Conservation (phyloP, 64 coral and sea anemone genomes). For the Trachythela sp. region DNA sequence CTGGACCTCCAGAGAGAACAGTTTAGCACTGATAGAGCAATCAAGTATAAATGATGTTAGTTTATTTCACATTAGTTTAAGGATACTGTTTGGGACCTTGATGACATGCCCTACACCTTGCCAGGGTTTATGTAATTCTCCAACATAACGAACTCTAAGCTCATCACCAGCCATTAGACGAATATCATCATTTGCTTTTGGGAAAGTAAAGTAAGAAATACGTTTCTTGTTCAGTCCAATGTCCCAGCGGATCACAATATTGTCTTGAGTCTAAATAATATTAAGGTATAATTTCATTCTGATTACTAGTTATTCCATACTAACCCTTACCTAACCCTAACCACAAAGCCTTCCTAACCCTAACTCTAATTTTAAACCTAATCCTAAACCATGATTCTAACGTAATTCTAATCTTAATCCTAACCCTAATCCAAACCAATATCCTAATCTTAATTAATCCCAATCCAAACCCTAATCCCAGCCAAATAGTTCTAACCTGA, state of each 20-base stretch:
- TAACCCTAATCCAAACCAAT: no score
- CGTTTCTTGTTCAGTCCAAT: constrained; percentile 98
- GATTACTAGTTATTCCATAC: no score
- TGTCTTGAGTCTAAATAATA: constrained; percentile 73
- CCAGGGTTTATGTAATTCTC: constrained; percentile 97
- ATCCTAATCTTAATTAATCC: no score
- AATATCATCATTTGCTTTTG: constrained; percentile 97
- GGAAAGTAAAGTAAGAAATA: constrained; percentile 88
- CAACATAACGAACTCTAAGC: constrained; percentile 73
- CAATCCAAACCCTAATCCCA: not conserved
- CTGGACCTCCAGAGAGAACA: no score
- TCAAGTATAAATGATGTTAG: no score
- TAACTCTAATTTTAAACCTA: no score
- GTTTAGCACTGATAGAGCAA: no score
- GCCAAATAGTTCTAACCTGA: constrained; percentile 38
- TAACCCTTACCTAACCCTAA: no score
- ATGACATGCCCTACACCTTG: constrained; percentile 98
- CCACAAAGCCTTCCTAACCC: no score
- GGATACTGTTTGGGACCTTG: constrained; percentile 99
- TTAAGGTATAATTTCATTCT: not conserved
- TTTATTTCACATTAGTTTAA: no score
- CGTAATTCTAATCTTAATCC: constrained; percentile 42
- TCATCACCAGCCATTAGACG: constrained; percentile 93
- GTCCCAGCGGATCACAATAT: constrained; percentile 96
- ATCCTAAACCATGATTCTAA: not conserved